phyloP scores from a whole-genome alignment of 2,888 invertebrate genomes.

The Melieria omissa region DNA sequence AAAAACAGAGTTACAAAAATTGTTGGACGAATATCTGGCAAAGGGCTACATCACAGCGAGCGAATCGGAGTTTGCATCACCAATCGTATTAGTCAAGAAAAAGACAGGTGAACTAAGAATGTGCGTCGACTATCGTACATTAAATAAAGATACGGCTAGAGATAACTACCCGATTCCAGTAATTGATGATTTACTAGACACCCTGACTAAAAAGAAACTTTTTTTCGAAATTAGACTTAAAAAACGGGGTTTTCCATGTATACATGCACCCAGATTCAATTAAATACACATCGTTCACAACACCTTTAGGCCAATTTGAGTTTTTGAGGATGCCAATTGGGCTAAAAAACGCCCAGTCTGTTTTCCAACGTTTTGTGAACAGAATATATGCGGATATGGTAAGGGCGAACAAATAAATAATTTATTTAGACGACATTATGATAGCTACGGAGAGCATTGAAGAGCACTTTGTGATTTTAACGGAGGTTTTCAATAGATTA shows the following conservation, averaged over 20 bases:
- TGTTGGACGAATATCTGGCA: constrained; percentile 25
- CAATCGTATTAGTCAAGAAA: constrained; percentile 27
- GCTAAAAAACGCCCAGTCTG: constrained; percentile 1
- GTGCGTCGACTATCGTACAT: background rate
- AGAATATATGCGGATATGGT: constrained; percentile 1
- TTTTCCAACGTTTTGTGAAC: constrained; percentile 3
- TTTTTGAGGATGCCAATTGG: constrained; percentile 6
- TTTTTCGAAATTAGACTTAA: background rate
- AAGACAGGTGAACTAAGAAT: background rate
- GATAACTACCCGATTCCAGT: constrained; percentile 3
- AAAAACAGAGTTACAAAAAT: constrained; percentile 16
- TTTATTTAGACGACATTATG: constrained; percentile 8
- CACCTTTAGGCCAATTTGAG: constrained; percentile 1
- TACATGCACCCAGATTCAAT: background rate
- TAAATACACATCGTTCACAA: background rate
- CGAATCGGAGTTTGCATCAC: constrained; percentile 29
- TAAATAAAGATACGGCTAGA: background rate
- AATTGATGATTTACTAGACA: constrained; percentile 6
- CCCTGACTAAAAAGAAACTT: background rate
- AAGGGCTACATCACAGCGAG: constrained; percentile 26
- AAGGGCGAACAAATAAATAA: background rate
- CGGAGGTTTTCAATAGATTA: constrained; percentile 2
- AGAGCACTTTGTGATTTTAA: background rate
- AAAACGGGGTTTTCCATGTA: constrained; percentile 1
- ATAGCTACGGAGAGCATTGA: background rate